Evolutionary conservation across 2,113 vertebrate species (phyloP), one percentile per base, ranked within the genome.

Genomic region (Hippocampus abdominalis): DNA sequence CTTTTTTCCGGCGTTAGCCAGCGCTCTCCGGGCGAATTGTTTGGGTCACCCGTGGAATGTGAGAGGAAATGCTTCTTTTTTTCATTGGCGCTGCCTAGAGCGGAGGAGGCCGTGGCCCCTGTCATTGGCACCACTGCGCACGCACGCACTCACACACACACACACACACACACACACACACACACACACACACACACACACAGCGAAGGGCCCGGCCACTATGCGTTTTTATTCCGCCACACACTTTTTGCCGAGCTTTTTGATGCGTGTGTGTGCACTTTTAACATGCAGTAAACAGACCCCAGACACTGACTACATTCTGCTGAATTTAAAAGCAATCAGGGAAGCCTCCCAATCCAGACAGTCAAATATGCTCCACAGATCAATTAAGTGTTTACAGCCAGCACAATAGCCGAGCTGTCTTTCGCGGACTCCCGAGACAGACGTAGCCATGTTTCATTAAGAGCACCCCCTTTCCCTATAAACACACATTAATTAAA

Each of bases 401-500:
- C 94, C 94, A 86, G 92, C 94, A 94, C 94, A 96, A 95, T 94
- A 93, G 94, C 94, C 93, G 91, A 93, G 93, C 92, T 92, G 93
- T 94, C 94, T 97, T 93, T 94, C 93, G 93, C 93, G 93, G 94
- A 91, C 94, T 94, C 91, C 91, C 76, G 93, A 93, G 94, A 94
- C 94, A 91, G 94, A 91, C 91, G 90, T 93, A 94, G 94, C 85
- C 90, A 94, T 96, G 94, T 98, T 95, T 97, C 95, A 98, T 97
- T 96, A 97, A 96, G 94, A 94, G 92, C 92, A 94, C 92, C 94
- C 94, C 94, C 94, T 95, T 94, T 93, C 94, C 94, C 4, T 93
- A 96, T 97, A 98, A 97, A 97, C 94, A 96, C 94, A 95, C 95
- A 95, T 96, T 97, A 98, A 98, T 99, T 98, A 98, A 95, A 94